Percentiles rank a stretch among this genome's conserved stretches.
Evolutionary conservation across 1,140 invertebrate species (phyloP).

Genomic region (Metaphire vulgaris): DNA sequence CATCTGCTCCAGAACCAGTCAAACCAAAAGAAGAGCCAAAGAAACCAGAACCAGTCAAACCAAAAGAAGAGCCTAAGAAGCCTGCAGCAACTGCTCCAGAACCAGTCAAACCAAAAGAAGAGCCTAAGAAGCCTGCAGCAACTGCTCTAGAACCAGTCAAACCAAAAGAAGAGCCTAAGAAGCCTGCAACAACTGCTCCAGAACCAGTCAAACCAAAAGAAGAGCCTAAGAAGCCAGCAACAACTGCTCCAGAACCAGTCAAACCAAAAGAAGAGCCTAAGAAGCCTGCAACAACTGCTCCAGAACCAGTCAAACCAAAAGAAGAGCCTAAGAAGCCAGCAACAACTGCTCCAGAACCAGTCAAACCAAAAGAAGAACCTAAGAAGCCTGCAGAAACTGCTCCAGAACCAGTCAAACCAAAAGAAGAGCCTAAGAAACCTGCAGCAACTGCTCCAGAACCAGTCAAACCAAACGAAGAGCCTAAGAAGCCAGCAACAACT

Average conservation of each 20-base stretch:
- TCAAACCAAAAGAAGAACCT: background rate
- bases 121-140: conserved; percentile 3
- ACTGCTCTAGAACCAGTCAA: background rate
- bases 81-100: background rate
- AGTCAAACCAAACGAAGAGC: background rate
- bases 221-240: background rate
- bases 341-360: background rate
- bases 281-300: background rate
- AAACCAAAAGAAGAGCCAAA: background rate
- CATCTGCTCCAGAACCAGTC: conserved; percentile 1
- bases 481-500: background rate
- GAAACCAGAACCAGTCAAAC: background rate
- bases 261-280: background rate
- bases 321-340: background rate
- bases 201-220: conserved; percentile 6
- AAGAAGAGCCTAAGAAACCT: conserved; percentile 1
- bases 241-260: conserved; percentile 10
- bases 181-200: background rate
- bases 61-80: conserved; percentile 9
- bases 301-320: conserved; percentile 9
- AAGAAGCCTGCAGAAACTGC: background rate
- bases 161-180: conserved; percentile 7
- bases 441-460: background rate
- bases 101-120: conserved; percentile 7
- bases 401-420: background rate